Evolutionary conservation across 2,888 invertebrate species (phyloP), one percentile per base, ranked within the genome.

Genomic region (Epistrophella euchroma): DNA sequence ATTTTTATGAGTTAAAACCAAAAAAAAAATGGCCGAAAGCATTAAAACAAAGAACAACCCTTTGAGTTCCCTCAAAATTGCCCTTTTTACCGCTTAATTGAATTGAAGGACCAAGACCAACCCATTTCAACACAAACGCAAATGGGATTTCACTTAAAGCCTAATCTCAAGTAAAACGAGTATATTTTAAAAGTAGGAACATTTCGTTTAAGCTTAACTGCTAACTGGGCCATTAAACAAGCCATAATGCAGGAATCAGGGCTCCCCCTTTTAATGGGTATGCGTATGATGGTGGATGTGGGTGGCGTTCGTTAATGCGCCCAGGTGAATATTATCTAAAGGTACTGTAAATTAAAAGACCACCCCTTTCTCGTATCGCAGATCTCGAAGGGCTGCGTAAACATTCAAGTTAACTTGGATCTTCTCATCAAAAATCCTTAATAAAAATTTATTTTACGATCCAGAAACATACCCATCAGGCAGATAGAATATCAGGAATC

Each of bases 221-320:
- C 77, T 81, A 77, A 82, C 77, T 40, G 86, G 55, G 74, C 74
- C 70, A 86, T 86, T 82, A 86, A 86, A 86, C 86, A 86, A 74
- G 86, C 81, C 82, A 82, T 82, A 82, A 86, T 60, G 37, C 70
- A 50, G 56, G 62, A 68, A 73, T 79, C 72, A 80, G 52, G 60
- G 73, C 35, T 55, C 47, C 45, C 70, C 56, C 32, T 40, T 56
- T 6, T 11, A 40, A 70, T 25, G 25, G 52, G 60, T 5, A 17
- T 6, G 32, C 1, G 9, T 15, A 15, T 37, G 37, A 15, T 52
- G 11, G 6, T 52, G 68, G 50, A 37, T 66, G 32, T 32, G 19
- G 32, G 11, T 56, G 40, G 22, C 22, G 25, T 52, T 56, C 32
- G 55, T 47, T 35, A 55, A 43, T 58, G 55, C 40, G 74, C 55